Evolutionary conservation across 2,888 invertebrate species (phyloP).

Genomic region (Diarsia rubi): DNA sequence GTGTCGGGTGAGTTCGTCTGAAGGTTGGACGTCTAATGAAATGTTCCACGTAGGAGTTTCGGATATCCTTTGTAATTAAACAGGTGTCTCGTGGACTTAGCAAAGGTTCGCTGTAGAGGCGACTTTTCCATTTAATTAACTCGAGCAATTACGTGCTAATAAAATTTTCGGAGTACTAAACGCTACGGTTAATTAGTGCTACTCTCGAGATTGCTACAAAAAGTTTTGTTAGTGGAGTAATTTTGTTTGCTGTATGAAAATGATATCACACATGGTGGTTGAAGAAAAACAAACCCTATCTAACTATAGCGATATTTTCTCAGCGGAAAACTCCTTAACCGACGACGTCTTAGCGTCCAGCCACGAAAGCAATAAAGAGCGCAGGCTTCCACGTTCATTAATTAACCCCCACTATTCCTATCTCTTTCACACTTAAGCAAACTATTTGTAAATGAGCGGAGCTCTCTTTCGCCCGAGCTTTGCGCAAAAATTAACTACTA

Average conservation of each 20-base stretch:
- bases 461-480: slow-evolving; percentile 88
- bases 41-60: slow-evolving; percentile 69
- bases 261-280: slow-evolving; percentile 54
- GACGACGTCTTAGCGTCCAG: slow-evolving; percentile 89
- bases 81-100: slow-evolving; percentile 70
- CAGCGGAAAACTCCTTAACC: slow-evolving; percentile 88
- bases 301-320: slow-evolving; percentile 83
- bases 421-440: slow-evolving; percentile 84
- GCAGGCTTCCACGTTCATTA: slow-evolving; percentile 91
- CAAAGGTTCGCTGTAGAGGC: slow-evolving; percentile 45
- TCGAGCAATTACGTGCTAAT: slow-evolving; percentile 60
- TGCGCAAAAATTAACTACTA: slow-evolving; percentile 91
- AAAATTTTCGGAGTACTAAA: slow-evolving; percentile 53
- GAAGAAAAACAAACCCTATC: slow-evolving; percentile 77
- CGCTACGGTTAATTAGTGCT: slow-evolving; percentile 34
- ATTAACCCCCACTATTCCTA: slow-evolving; percentile 87
- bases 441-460: slow-evolving; percentile 89
- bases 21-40: slow-evolving; percentile 73
- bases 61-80: slow-evolving; percentile 74
- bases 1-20: slow-evolving; percentile 65
- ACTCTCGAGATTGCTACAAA: slow-evolving; percentile 14
- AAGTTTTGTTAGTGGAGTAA: slow-evolving; percentile 10
- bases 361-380: slow-evolving; percentile 91
- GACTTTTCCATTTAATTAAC: slow-evolving; percentile 66
- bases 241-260: slow-evolving; percentile 35